These are phyloP conservation scores for Oreochromis niloticus DNA, from an alignment of 2,113 vertebrate species.

Conservation along the genomic window DNA sequence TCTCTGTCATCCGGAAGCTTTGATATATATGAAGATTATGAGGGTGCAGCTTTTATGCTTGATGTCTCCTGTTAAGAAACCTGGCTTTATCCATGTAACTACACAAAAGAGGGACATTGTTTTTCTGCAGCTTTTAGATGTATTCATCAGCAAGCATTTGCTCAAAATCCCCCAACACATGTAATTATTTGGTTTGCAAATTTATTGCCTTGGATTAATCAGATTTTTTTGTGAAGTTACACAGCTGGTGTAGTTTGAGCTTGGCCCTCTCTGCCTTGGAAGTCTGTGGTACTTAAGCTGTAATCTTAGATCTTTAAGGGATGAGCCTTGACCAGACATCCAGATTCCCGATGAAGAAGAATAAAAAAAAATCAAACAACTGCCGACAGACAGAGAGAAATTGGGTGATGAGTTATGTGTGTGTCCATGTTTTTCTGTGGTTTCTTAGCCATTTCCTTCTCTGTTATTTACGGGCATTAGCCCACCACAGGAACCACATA, in stretches of 20 bases:
- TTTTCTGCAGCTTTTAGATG: conserved; percentile 6
- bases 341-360: not conserved
- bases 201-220: not conserved
- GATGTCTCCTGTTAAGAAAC: conserved; percentile 16
- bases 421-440: conserved; percentile 10
- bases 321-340: not conserved
- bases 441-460: not conserved
- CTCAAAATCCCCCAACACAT: not conserved
- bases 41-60: conserved; percentile 22
- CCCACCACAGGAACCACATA: conserved; percentile 14
- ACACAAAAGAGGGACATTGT: conserved; percentile 28
- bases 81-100: conserved; percentile 14
- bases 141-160: conserved; percentile 7
- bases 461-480: conserved; percentile 13
- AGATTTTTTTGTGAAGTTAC: not conserved
- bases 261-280: not conserved
- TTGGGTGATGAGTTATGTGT: not conserved
- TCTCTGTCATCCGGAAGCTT: too few species aligned
- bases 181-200: not conserved
- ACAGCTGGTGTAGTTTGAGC: not conserved
- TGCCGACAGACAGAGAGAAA: not conserved
- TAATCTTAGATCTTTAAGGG: conserved; percentile 9
- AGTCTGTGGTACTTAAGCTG: not conserved
- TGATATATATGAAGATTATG: conserved; percentile 39
- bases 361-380: not conserved